Percentiles rank a stretch among this genome's conserved stretches.
These are phyloP conservation scores for Leguminivora glycinivorella DNA, from an alignment of 1,140 invertebrate species.

Conservation along the genomic window DNA sequence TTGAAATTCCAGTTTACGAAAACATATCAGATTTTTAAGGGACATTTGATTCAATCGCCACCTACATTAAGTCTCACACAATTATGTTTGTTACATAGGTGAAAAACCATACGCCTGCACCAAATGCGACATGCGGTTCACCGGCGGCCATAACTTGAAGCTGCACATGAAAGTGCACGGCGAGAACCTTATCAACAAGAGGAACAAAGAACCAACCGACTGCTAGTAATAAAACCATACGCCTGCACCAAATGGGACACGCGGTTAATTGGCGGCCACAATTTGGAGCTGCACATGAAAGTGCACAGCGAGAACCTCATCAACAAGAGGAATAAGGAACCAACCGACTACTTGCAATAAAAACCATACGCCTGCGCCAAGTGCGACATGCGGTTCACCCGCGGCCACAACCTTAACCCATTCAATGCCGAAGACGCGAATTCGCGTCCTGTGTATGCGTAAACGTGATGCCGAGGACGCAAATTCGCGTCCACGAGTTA, in stretches of 20 bases:
- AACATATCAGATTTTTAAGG: no score
- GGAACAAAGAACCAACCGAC: slow-evolving; percentile 29
- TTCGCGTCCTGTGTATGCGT: no score
- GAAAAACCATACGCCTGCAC: slow-evolving; percentile 67
- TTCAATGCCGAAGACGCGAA: no score
- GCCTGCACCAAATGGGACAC: slow-evolving; percentile 33
- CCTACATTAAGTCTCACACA: no score
- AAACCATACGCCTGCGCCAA: slow-evolving; percentile 64
- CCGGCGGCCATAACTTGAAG: slow-evolving; percentile 63
- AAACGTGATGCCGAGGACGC: no score
- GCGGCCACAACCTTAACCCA: slow-evolving; percentile 58
- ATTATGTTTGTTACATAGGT: slow-evolving; percentile 47
- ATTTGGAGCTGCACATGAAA: slow-evolving; percentile 69
- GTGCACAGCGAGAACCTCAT: slow-evolving; percentile 63
- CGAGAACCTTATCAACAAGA: slow-evolving; percentile 53
- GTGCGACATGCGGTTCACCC: slow-evolving; percentile 60
- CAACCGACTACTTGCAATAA: slow-evolving; percentile 25
- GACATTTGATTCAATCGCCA: no score
- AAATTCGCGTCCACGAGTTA: no score
- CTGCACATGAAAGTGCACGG: slow-evolving; percentile 70
- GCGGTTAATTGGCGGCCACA: slow-evolving; percentile 44
- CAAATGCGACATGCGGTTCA: slow-evolving; percentile 60
- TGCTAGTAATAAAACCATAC: not conserved
- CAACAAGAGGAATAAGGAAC: slow-evolving; percentile 38
- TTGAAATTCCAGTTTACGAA: no score